Evolutionary conservation across 2,113 vertebrate genomes (phyloP).

Genomic region (Meriones unguiculatus): DNA sequence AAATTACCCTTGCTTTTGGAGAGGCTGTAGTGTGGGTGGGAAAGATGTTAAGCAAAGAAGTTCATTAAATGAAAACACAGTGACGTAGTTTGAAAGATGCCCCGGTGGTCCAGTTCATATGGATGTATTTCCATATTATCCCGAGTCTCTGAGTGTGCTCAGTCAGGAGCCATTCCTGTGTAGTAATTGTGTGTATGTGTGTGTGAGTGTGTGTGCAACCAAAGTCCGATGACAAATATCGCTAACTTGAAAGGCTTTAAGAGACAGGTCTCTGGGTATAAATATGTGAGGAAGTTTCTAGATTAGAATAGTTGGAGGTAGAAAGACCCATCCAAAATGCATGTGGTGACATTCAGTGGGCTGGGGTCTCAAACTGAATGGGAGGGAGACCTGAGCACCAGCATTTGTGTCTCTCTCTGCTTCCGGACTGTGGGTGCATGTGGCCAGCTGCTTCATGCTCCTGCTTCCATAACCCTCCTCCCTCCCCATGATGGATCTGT

Average conservation of each 20-base stretch:
- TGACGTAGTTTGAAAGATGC: background rate
- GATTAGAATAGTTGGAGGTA: background rate
- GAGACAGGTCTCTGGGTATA: background rate
- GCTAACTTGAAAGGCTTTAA: background rate
- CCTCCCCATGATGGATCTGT: background rate
- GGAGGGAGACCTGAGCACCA: background rate
- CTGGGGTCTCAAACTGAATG: background rate
- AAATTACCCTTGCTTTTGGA: background rate
- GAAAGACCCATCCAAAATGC: background rate
- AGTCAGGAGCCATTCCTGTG: background rate
- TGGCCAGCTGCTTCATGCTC: background rate
- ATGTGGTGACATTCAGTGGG: too few relatives aligned
- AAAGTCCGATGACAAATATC: background rate
- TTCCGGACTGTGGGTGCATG: background rate
- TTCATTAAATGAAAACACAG: slow-evolving; percentile 41
- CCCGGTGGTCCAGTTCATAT: background rate
- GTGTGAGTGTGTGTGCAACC: background rate
- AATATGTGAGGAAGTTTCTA: background rate
- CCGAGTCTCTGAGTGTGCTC: background rate
- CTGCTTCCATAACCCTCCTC: background rate
- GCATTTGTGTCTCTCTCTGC: background rate
- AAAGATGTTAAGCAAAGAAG: background rate
- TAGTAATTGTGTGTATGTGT: background rate
- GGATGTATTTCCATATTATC: background rate
- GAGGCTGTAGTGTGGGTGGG: background rate